Conservation (phyloP, 1,140 invertebrate genomes). For the Leptinotarsa defecta region DNA sequence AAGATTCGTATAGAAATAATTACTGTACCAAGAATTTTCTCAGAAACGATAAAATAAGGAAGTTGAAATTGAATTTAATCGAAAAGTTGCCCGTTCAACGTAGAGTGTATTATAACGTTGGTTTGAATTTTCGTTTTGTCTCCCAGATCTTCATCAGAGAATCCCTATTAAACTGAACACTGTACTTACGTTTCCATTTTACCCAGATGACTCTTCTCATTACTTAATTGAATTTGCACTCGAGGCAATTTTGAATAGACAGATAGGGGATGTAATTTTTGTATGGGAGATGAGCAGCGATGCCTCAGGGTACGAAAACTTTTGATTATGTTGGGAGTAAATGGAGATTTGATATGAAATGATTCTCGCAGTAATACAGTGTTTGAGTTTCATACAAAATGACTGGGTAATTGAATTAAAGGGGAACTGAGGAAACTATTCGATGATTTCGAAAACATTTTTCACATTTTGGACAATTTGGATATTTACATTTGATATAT, state of each 20-base stretch:
- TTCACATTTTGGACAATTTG: no score
- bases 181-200: background rate
- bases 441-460: no score
- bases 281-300: background rate
- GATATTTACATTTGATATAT: no score
- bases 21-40: no score
- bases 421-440: no score
- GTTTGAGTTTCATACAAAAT: no score
- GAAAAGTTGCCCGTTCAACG: constrained; percentile 1
- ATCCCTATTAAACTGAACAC: background rate
- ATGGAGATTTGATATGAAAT: no score
- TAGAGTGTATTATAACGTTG: background rate
- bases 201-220: constrained; percentile 2
- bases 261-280: constrained; percentile 3
- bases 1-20: no score
- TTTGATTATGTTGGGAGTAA: background rate
- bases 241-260: background rate
- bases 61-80: background rate
- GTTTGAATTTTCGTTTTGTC: background rate
- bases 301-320: constrained; percentile 1
- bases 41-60: no score
- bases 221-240: background rate
- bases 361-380: no score
- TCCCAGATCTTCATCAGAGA: background rate
- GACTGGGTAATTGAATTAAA: no score